Evolutionary conservation across 2,888 invertebrate genomes (phyloP).

Genomic region (Tupiocoris notatus): DNA sequence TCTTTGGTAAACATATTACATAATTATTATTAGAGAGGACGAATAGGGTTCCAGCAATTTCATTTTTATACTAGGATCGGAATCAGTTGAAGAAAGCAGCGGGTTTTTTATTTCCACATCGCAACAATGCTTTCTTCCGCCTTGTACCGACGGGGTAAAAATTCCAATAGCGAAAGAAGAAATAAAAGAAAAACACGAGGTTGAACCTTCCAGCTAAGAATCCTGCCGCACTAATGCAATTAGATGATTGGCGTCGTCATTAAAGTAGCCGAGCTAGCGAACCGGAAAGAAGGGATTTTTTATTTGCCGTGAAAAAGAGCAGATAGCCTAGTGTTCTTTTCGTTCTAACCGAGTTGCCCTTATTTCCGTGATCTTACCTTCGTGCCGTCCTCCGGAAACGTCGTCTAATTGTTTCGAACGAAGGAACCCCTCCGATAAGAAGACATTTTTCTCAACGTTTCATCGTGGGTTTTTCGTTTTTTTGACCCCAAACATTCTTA

Average conservation of each 20-base stretch:
- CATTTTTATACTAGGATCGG: too few species aligned
- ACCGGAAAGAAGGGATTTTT: not conserved
- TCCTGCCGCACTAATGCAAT: not conserved
- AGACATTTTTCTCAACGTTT: not conserved
- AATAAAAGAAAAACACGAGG: not conserved
- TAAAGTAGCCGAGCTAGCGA: not conserved
- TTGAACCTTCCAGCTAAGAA: not conserved
- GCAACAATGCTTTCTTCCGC: too few species aligned
- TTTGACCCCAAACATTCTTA: not conserved
- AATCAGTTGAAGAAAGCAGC: too few species aligned
- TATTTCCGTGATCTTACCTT: not conserved
- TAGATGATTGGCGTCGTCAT: not conserved
- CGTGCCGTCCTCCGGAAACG: not conserved
- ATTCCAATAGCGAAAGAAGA: not conserved
- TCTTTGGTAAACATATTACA: too few species aligned
- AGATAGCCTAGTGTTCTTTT: not conserved
- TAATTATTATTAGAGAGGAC: too few species aligned
- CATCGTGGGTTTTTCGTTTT: not conserved
- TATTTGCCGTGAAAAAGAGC: not conserved
- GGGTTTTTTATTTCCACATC: too few species aligned
- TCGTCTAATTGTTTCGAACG: not conserved
- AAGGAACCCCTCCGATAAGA: not conserved
- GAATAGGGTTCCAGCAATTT: too few species aligned
- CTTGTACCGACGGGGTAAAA: too few species aligned
- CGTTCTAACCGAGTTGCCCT: not conserved